Percentiles rank a stretch among this genome's conserved stretches.
These are phyloP conservation scores for Zophobas morio DNA, from an alignment of 1,140 invertebrate genomes.

Conservation along the genomic window DNA sequence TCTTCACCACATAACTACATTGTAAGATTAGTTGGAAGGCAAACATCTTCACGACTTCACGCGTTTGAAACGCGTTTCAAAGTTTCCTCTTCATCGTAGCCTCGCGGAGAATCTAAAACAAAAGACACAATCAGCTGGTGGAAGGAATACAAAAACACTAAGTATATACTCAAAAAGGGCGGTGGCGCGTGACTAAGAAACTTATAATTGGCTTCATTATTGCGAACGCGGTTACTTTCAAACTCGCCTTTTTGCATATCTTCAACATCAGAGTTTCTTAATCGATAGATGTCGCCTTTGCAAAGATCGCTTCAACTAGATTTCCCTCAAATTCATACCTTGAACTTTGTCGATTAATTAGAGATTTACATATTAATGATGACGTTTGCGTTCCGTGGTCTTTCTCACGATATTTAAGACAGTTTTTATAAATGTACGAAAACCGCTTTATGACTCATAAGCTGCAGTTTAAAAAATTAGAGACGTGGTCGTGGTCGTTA, in stretches of 20 bases:
- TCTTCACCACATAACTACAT: slow-evolving; percentile 19
- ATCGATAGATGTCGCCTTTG: not conserved
- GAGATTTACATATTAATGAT: slow-evolving; percentile 26
- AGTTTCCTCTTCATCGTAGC: slow-evolving; percentile 35
- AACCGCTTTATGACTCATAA: slow-evolving; percentile 40
- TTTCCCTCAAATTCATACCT: slow-evolving; percentile 1
- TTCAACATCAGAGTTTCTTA: not conserved
- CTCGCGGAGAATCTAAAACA: slow-evolving; percentile 23
- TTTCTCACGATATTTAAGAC: slow-evolving; percentile 43
- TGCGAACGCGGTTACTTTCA: no score
- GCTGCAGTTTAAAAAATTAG: slow-evolving; percentile 28
- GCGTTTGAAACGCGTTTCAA: slow-evolving; percentile 43
- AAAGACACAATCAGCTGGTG: slow-evolving; percentile 11
- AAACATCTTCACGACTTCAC: slow-evolving; percentile 29
- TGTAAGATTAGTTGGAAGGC: slow-evolving; percentile 32
- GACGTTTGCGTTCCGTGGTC: slow-evolving; percentile 15
- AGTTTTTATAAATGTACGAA: slow-evolving; percentile 9
- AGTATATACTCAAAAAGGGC: no score
- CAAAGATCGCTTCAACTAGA: not conserved
- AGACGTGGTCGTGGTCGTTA: slow-evolving; percentile 46
- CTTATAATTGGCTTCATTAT: no score
- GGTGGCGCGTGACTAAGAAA: no score
- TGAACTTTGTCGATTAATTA: slow-evolving; percentile 34
- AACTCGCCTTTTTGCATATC: no score
- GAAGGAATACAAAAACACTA: not conserved